Evolutionary conservation across 2,888 invertebrate species (phyloP).

Genomic region (Caenorhabditis uteleia): DNA sequence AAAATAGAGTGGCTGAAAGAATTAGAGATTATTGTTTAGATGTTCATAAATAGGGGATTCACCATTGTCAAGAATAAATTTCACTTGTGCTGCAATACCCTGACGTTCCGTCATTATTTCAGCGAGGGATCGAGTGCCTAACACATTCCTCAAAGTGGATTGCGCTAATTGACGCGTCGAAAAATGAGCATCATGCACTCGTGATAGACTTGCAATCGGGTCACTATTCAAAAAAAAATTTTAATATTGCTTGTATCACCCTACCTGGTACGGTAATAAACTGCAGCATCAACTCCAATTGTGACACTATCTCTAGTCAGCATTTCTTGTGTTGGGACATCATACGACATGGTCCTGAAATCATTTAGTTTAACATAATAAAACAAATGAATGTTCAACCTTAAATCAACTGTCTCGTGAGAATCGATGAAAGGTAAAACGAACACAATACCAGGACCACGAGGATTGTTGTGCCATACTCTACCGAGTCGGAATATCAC

Average conservation of each 20-base stretch:
- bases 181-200: conserved; percentile 68
- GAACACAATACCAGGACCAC: conserved; percentile 66
- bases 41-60: conserved; percentile 9
- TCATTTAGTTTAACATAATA: neutral
- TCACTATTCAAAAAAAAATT: conserved; percentile 39
- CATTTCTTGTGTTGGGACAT: conserved; percentile 71
- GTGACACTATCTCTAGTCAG: conserved; percentile 70
- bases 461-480: conserved; percentile 46
- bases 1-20: conserved; percentile 50
- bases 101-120: conserved; percentile 70
- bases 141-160: conserved; percentile 61
- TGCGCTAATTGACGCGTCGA: conserved; percentile 70
- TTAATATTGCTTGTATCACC: neutral
- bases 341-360: conserved; percentile 70
- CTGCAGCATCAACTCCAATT: conserved; percentile 67
- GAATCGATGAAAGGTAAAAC: conserved; percentile 65
- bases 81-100: conserved; percentile 65
- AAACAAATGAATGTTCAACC: conserved; percentile 16
- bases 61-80: conserved; percentile 67
- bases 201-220: conserved; percentile 60
- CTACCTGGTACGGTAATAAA: conserved; percentile 58
- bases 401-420: conserved; percentile 45
- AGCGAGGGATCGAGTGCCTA: conserved; percentile 67
- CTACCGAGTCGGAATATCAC: conserved; percentile 69
- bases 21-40: neutral